These are phyloP conservation scores for Crepidodera aurea DNA, from an alignment of 2,888 invertebrate species.

Conservation along the genomic window DNA sequence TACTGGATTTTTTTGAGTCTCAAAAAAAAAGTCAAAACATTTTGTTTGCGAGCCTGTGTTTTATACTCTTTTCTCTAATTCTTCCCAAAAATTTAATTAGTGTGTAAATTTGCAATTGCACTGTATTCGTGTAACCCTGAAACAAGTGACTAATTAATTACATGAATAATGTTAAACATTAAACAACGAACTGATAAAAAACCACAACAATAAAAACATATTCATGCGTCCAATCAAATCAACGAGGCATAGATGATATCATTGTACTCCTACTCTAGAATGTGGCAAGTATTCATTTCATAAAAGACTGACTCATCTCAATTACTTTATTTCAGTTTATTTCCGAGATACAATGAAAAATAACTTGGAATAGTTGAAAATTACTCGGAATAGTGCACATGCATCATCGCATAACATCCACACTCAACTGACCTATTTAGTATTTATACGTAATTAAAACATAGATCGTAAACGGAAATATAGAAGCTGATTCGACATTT, in stretches of 20 bases:
- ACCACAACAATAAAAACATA: constrained; percentile 3
- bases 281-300: constrained; percentile 52
- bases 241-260: constrained; percentile 48
- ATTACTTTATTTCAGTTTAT: constrained; percentile 32
- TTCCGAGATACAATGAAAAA: constrained; percentile 22
- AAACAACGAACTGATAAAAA: constrained; percentile 10
- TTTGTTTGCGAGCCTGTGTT: no score
- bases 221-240: constrained; percentile 5
- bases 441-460: no score
- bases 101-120: no score
- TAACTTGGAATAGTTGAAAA: background rate
- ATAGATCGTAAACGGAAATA: no score
- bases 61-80: no score
- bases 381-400: background rate
- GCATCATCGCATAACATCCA: background rate
- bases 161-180: constrained; percentile 1
- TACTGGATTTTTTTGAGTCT: no score
- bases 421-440: background rate
- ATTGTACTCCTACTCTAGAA: constrained; percentile 51
- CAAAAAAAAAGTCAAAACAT: no score
- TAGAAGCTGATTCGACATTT: no score
- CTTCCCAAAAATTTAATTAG: no score
- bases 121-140: background rate
- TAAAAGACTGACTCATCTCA: constrained; percentile 40
- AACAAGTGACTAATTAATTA: constrained; percentile 1